Evolutionary conservation across 2,113 vertebrate species (phyloP).

Genomic region (Percopsis transmontana): DNA sequence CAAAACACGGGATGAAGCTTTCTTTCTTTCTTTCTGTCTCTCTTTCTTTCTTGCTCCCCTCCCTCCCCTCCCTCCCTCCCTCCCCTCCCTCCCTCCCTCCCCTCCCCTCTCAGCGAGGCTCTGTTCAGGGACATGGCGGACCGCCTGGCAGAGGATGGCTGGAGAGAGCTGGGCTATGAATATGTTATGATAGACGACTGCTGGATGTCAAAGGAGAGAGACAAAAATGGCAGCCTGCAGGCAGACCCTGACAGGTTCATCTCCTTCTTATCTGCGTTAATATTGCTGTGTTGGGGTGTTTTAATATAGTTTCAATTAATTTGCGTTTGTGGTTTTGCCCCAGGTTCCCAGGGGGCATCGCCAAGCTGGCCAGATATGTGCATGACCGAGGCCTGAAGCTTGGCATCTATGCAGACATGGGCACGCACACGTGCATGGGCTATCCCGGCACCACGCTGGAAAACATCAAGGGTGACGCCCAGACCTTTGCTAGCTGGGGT

Average conservation of each 20-base stretch:
- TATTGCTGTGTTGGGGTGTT: no score
- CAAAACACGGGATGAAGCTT: no score
- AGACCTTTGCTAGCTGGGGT: constrained; percentile 86
- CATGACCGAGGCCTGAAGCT: constrained; percentile 85
- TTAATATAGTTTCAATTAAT: no score
- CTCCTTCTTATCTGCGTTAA: neutral
- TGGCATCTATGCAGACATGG: constrained; percentile 87
- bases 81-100: neutral
- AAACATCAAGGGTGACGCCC: constrained; percentile 78
- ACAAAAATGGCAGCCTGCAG: constrained; percentile 69
- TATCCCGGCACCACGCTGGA: constrained; percentile 85
- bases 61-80: neutral
- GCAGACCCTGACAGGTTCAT: constrained; percentile 76
- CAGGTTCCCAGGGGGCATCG: constrained; percentile 84
- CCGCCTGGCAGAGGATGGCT: constrained; percentile 76
- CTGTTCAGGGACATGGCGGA: constrained; percentile 88
- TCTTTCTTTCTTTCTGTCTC: neutral
- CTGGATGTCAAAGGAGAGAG: constrained; percentile 82
- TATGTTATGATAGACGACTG: constrained; percentile 91
- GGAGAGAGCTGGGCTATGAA: constrained; percentile 65
- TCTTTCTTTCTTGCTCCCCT: neutral
- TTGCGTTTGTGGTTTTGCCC: neutral
- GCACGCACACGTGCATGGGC: constrained; percentile 82
- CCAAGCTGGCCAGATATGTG: constrained; percentile 82
- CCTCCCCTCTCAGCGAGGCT: constrained; percentile 71